Conservation (phyloP, 2,888 invertebrate genomes). For the Cataglyphis rosenhaueri region DNA sequence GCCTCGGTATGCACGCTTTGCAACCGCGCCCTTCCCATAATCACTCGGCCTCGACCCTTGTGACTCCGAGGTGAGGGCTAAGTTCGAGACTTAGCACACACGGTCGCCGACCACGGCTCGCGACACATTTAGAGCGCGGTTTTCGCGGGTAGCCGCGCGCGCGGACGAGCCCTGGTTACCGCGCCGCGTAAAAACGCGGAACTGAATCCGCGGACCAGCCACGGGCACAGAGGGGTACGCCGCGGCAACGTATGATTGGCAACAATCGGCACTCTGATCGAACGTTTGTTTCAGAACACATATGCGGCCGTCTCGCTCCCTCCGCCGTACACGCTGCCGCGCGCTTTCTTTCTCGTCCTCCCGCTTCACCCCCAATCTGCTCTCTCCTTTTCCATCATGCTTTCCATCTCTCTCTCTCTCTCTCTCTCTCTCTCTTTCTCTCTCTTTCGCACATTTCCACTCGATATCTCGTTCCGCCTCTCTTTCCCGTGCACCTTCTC, state of each 20-base stretch:
- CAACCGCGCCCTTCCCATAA: slow-evolving; percentile 47
- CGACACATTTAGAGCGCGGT: slow-evolving; percentile 46
- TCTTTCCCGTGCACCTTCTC: slow-evolving; percentile 51
- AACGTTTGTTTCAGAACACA: slow-evolving; percentile 84
- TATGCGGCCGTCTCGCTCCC: slow-evolving; percentile 74
- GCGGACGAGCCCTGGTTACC: slow-evolving; percentile 73
- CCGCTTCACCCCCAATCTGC: slow-evolving; percentile 53
- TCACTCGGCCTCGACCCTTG: slow-evolving; percentile 16
- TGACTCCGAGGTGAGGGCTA: slow-evolving; percentile 41
- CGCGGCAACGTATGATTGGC: slow-evolving; percentile 84
- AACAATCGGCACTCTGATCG: slow-evolving; percentile 85
- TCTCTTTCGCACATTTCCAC: slow-evolving; percentile 38
- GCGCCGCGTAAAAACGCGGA: slow-evolving; percentile 84
- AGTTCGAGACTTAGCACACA: slow-evolving; percentile 31
- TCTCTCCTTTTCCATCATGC: slow-evolving; percentile 46
- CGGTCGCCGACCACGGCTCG: slow-evolving; percentile 24
- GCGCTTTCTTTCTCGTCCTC: slow-evolving; percentile 60
- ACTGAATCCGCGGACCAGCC: slow-evolving; percentile 82
- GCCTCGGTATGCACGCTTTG: slow-evolving; percentile 28
- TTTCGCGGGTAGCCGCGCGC: slow-evolving; percentile 52
- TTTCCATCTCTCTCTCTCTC: too few relatives aligned
- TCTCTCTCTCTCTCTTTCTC: slow-evolving; percentile 23
- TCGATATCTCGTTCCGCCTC: slow-evolving; percentile 39
- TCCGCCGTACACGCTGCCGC: slow-evolving; percentile 58
- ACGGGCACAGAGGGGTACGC: slow-evolving; percentile 79